Evolutionary conservation across 2,888 invertebrate species (phyloP), one percentile per base, ranked within the genome.

Genomic region (Diploptera punctata): DNA sequence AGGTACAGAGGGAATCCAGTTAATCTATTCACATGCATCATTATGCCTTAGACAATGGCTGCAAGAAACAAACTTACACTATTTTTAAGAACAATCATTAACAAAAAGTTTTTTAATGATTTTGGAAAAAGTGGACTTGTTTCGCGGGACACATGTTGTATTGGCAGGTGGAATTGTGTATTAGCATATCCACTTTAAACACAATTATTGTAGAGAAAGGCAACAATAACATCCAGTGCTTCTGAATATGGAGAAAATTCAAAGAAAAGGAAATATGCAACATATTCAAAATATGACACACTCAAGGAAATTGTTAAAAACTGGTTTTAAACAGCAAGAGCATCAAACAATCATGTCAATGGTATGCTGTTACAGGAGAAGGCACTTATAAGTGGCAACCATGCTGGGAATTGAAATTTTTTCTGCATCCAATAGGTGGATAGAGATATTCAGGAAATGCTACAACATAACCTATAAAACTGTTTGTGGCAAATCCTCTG

Each of bases 371-470:
- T 29, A n/a, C 10, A 18, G 60, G 10, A 60, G 31, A 60, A 26
- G 24, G 60, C 18, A 26, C 31, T 60, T 60, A 60, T n/a, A 21
- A 21, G 16, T 60, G 60, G 24, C 60, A 13, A 49, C 49, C 49
- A 49, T 49, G 13, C 49, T 49, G n/a, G 49, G n/a, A 4, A 49
- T 49, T n/a, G 49, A 49, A 7, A 49, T 13, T 49, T 49, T 49
- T n/a, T 13, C 13, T 13, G 49, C 49, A 49, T 49, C 49, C 49
- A 49, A 49, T n/a, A n/a, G 49, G 4, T n/a, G 49, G n/a, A 49
- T 49, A 9, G 49, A 49, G 10, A 13, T 4, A 49, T 49, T 49
- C n/a, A 49, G 49, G 49, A 49, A 49, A 49, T 5, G 7, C 4
- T 49, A 49, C n/a, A 49, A 49, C 18, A 49, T 13, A 7, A 49